Base-by-base conservation (phyloP, 1,140 invertebrate genomes). In the Arctopsyche grandis region DNA sequence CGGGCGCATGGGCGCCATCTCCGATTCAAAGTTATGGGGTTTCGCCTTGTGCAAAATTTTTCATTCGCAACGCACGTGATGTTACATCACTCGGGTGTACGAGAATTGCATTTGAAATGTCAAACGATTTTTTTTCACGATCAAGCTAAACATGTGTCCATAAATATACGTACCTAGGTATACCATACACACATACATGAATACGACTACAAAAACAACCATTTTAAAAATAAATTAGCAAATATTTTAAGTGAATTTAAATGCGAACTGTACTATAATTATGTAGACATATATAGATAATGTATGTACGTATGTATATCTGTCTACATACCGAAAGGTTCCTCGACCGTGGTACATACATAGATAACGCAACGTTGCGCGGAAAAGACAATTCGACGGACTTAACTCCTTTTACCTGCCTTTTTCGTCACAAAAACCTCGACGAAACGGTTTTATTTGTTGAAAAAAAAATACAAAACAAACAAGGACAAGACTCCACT, bases 321-420 rank as follows among this genome's bases (percentile, higher is more conserved):
- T 7, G 29, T 38, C 29, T 38, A 38, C 29, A 38, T 38, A 38
- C 29, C 29, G 29, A 38, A 38, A 7, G 3, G 29, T 38, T 38
- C 29, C 29, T 38, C 29, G 29, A 38, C 29, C 29, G 29, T 38
- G 7, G 29, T 38, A 38, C 29, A 7, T 38, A 38, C 29, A 38
- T 38, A 38, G 29, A 38, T 38, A 38, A 38, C 29, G 29, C 29
- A 38, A 7, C 29, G 29, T 38, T 38, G 29, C 29, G 29, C 29
- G 7, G 29, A 38, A 38, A 66, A 22, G 21, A 66, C 63, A 66
- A 66, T 66, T 66, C 21, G 22, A 22, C 21, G 9, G 10, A 66
- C 63, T 66, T 46, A 21, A 60, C 56, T 60, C 16, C 56, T 66
- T 66, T 66, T 66, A 66, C 63, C 63, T 66, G 63, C 21, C 63